These are phyloP conservation scores for Eupithecia insigniata DNA, from an alignment of 2,888 invertebrate species.

Conservation along the genomic window DNA sequence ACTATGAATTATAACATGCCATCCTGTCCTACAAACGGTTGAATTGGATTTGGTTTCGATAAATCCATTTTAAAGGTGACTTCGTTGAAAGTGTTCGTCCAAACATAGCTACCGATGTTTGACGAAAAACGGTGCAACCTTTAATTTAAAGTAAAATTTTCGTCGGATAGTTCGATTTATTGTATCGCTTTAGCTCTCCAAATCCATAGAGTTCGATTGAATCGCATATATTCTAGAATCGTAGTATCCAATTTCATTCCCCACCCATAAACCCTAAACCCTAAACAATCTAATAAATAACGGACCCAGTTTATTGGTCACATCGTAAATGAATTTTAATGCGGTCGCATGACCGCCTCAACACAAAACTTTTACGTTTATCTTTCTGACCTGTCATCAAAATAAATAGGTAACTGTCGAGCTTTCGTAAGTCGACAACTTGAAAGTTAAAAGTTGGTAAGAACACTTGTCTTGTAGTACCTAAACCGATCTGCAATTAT, in stretches of 20 bases:
- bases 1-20: too few relatives aligned
- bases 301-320: slow-evolving; percentile 54
- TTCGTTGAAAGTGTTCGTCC: background rate
- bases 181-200: background rate
- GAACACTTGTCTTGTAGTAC: background rate
- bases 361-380: slow-evolving; percentile 30
- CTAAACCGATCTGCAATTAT: background rate
- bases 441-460: background rate
- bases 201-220: background rate
- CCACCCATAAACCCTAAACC: slow-evolving; percentile 48
- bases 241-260: slow-evolving; percentile 44
- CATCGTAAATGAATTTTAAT: slow-evolving; percentile 59
- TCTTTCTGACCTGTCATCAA: slow-evolving; percentile 12
- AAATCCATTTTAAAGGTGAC: background rate
- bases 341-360: slow-evolving; percentile 53
- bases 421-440: slow-evolving; percentile 8
- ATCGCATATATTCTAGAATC: slow-evolving; percentile 9
- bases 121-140: background rate
- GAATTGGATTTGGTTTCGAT: background rate
- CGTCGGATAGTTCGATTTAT: background rate
- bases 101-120: background rate
- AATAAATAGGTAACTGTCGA: slow-evolving; percentile 1
- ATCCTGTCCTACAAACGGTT: background rate
- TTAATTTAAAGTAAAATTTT: background rate
- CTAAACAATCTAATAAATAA: slow-evolving; percentile 56